Percentiles rank a stretch among this genome's conserved stretches.
These are phyloP conservation scores for Drosophila bipectinata DNA, from an alignment of 1,140 invertebrate genomes.

Conservation along the genomic window DNA sequence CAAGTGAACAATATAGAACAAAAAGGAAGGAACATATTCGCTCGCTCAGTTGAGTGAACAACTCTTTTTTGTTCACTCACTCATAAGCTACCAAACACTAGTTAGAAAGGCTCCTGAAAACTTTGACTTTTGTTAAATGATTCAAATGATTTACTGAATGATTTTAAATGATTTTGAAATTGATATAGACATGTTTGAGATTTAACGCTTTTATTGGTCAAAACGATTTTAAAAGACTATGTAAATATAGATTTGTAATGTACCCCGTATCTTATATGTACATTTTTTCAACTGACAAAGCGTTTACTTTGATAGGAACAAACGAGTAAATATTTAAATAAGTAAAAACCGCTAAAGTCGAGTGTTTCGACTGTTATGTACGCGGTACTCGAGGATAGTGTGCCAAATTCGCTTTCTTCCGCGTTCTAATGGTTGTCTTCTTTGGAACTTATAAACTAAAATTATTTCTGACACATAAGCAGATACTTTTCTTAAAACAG, in stretches of 20 bases:
- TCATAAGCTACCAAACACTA: too few species aligned
- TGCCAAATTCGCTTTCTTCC: too few species aligned
- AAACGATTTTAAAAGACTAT: conserved; percentile 46
- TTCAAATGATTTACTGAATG: too few species aligned
- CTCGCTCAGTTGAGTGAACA: too few species aligned
- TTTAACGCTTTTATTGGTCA: conserved; percentile 53
- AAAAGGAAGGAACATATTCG: too few species aligned
- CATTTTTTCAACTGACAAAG: conserved; percentile 35
- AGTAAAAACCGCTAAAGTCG: not conserved
- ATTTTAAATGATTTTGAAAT: not conserved
- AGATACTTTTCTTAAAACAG: not conserved
- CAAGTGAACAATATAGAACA: too few species aligned
- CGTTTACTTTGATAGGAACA: conserved; percentile 50
- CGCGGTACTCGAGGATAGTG: not conserved
- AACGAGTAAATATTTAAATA: conserved; percentile 38
- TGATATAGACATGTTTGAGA: conserved; percentile 5
- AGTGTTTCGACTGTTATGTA: not conserved
- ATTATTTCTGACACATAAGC: not conserved
- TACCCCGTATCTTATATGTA: conserved; percentile 37
- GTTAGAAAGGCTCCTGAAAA: too few species aligned
- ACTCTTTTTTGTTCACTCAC: too few species aligned
- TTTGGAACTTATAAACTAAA: not conserved
- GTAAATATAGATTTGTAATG: conserved; percentile 7
- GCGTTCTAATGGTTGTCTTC: not conserved
- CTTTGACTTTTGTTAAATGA: too few species aligned